Evolutionary conservation across 2,797 vertebrate genomes (phyloP).

Genomic region (Chrysolophus pictus): DNA sequence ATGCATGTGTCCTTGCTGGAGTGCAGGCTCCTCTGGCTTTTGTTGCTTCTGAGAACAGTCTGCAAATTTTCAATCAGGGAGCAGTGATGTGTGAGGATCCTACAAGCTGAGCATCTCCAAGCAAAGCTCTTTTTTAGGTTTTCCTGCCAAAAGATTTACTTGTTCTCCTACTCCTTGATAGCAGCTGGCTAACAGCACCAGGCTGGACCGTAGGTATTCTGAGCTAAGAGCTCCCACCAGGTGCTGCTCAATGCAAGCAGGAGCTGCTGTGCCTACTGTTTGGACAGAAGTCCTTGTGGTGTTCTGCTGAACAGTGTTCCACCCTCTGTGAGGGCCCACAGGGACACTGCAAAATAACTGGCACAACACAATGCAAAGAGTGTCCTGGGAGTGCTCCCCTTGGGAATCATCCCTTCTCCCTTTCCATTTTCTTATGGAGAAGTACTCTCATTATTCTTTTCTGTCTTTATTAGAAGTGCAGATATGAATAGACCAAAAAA

Average conservation of each 20-base stretch:
- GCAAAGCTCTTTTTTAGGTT: neutral
- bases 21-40: neutral
- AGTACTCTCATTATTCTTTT: neutral
- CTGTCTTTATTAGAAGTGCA: neutral
- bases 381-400: slow-evolving; percentile 7
- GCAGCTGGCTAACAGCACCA: neutral
- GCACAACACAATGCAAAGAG: neutral
- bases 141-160: neutral
- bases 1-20: neutral
- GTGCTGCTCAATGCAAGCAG: fast-evolving
- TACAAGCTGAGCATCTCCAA: neutral
- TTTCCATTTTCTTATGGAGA: neutral
- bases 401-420: neutral
- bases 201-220: neutral
- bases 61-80: neutral
- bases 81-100: neutral
- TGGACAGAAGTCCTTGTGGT: neutral
- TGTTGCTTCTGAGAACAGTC: neutral
- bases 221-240: neutral
- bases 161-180: neutral
- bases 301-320: neutral
- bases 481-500: neutral
- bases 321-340: neutral
- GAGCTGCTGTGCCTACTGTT: fast-evolving
- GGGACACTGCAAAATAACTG: neutral